A percentile compares a stretch with the other conserved stretches of the same genome.
phyloP scores from a whole-genome alignment of 2,113 vertebrate species.

The Speoplatyrhinus poulsoni region DNA sequence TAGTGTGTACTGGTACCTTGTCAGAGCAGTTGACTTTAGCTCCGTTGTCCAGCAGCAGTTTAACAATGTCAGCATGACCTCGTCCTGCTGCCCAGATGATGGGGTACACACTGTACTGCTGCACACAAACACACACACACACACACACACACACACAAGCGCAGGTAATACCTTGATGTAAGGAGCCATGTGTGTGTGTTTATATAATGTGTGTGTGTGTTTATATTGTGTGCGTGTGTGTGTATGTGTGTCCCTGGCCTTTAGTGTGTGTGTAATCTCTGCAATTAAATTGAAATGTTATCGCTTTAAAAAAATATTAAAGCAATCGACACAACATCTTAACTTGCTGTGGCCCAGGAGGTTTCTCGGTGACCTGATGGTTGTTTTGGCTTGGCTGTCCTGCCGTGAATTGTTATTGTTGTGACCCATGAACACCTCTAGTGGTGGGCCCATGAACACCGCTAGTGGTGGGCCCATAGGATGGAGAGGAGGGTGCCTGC shows the following conservation, averaged over 20 bases:
- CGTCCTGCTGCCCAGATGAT: slow-evolving; percentile 97
- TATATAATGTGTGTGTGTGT: slow-evolving; percentile 9
- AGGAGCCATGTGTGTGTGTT: not conserved
- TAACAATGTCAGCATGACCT: slow-evolving; percentile 89
- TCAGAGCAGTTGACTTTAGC: slow-evolving; percentile 99
- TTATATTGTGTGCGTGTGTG: too few relatives aligned
- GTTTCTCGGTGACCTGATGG: too few relatives aligned
- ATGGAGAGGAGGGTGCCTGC: too few relatives aligned
- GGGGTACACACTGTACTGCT: slow-evolving; percentile 97
- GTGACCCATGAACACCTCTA: too few relatives aligned
- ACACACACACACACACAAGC: not conserved
- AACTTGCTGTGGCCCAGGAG: too few relatives aligned
- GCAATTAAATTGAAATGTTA: too few relatives aligned
- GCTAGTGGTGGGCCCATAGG: too few relatives aligned
- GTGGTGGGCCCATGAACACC: too few relatives aligned
- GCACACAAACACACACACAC: slow-evolving; percentile 12
- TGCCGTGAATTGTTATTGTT: too few relatives aligned
- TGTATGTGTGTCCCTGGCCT: not conserved
- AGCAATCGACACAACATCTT: too few relatives aligned
- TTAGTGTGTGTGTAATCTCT: not conserved
- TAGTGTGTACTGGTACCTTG: slow-evolving; percentile 77
- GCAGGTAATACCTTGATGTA: not conserved
- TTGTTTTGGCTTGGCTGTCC: too few relatives aligned
- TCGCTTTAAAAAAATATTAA: too few relatives aligned
- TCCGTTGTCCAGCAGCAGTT: slow-evolving; percentile 84